Evolutionary conservation across 2,888 invertebrate species (phyloP), one percentile per base, ranked within the genome.

Genomic region (Carterocephalus palaemon): DNA sequence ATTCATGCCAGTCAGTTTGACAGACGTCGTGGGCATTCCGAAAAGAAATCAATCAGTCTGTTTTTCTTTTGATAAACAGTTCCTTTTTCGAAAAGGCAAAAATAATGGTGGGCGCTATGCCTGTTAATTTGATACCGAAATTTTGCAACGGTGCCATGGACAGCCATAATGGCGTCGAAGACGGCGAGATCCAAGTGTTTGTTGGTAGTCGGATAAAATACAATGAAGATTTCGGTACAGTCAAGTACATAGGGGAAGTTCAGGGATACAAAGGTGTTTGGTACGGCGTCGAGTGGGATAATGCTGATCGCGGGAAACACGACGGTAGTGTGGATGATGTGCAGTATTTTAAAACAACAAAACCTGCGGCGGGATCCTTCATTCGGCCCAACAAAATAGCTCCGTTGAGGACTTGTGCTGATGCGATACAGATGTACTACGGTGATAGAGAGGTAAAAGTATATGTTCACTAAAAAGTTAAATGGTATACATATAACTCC

Each of bases 251-350:
- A 51, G 96, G 97, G 33, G 89, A 90, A 68, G 90, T 91, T 39
- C 89, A 90, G 49, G 92, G 92, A 0, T 89, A 92, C 60, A 79
- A 89, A 46, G 94, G 94, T 28, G 69, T 85, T 17, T 98, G 98
- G 98, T 87, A 96, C 43, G 99, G 99, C 0, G 90, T 99, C n/a
- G 98, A 99, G 71, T 99, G 98, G 98, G 98, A 99, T 73, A 92
- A 96, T 62, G 89, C 91, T 2, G 78, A 84, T 4, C 89, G 98
- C 60, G 99, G 99, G 1, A 98, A 97, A 74, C 98, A 99, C 69
- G 92, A 96, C 85, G 99, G 99, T 0, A 89, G 89, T 28, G 90
- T 97, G 26, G 91, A 95, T 52, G 95, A 92, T 32, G 82, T 90
- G 32, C 89, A 91, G 54, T 98, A 98, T 75, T 99, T 98, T 73